These are phyloP conservation scores for Mastomys natalensis DNA, from an alignment of 2,113 vertebrate species.

Conservation along the genomic window DNA sequence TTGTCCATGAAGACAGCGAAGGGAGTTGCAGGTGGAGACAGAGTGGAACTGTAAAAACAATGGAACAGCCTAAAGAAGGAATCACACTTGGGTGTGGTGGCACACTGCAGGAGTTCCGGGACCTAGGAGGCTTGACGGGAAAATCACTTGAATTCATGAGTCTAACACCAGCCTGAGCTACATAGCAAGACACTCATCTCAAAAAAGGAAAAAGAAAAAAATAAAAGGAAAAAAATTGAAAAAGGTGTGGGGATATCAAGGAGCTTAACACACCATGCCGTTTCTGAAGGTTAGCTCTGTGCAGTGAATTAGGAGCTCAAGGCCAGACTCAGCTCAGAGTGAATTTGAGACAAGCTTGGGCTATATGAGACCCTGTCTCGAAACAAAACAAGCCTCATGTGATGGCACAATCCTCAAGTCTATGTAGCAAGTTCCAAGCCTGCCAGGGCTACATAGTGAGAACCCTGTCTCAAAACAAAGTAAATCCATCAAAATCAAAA, in stretches of 20 bases:
- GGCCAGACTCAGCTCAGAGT: background rate
- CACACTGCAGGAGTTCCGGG: background rate
- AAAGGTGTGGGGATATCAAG: background rate
- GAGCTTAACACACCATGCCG: background rate
- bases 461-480: background rate
- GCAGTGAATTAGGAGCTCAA: no score
- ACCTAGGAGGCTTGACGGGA: background rate
- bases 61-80: background rate
- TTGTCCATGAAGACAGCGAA: background rate
- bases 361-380: background rate
- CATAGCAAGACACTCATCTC: background rate
- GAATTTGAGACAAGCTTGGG: background rate
- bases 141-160: background rate
- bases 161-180: background rate
- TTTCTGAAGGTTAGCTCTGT: slow-evolving; percentile 45
- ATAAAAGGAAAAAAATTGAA: background rate
- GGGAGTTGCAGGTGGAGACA: background rate
- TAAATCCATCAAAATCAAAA: background rate
- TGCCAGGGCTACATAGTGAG: background rate
- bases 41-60: slow-evolving; percentile 23
- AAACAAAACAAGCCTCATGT: background rate
- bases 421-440: background rate
- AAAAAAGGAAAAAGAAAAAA: background rate
- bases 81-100: background rate
- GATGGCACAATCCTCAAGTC: no score